phyloP scores from a whole-genome alignment of 2,113 vertebrate genomes.

The Lathamus discolor region DNA sequence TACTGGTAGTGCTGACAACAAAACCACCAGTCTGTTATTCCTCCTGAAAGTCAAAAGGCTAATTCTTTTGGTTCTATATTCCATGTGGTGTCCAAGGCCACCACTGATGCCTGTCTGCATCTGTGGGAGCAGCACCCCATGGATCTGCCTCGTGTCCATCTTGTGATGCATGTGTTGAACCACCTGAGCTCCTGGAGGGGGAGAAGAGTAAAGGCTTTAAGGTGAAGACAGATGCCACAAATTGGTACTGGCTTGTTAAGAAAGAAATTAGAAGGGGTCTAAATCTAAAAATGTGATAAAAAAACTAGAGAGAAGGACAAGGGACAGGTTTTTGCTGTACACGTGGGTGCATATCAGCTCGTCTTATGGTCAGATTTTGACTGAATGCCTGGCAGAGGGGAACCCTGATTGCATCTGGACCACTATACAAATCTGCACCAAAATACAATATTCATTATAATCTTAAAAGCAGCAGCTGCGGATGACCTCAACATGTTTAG shows the following conservation, averaged over 20 bases:
- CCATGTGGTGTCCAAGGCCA: neutral
- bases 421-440: neutral
- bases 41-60: neutral
- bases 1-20: neutral
- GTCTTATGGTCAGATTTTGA: neutral
- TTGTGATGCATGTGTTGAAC: accelerated
- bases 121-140: neutral
- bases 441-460: neutral
- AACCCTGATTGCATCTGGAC: neutral
- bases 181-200: neutral
- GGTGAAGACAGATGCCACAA: neutral
- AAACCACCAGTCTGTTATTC: neutral
- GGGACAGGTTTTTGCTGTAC: neutral
- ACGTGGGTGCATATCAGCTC: neutral
- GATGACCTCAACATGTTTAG: neutral
- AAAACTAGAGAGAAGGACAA: neutral
- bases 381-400: neutral
- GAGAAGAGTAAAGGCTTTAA: neutral
- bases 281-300: neutral
- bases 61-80: neutral
- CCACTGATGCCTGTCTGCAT: accelerated
- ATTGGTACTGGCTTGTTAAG: neutral
- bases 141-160: neutral
- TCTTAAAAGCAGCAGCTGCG: neutral
- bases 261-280: neutral